These are phyloP conservation scores for Drosophila helvetica DNA, from an alignment of 2,888 invertebrate genomes.

Conservation along the genomic window DNA sequence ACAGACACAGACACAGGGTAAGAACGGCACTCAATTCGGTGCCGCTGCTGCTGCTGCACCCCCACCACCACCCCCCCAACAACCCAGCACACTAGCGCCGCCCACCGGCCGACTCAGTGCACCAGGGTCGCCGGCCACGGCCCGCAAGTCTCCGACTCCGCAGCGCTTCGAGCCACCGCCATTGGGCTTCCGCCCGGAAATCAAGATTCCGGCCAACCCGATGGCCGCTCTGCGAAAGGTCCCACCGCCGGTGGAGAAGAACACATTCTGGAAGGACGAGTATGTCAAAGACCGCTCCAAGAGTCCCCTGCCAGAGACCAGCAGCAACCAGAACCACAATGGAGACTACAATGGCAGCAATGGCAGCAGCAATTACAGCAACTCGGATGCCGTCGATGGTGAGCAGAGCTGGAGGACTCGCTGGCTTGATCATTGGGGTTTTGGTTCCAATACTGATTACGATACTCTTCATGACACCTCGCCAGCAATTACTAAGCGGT, in stretches of 20 bases:
- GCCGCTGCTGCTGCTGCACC: conserved; percentile 84
- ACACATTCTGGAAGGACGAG: conserved; percentile 86
- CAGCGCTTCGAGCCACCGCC: conserved; percentile 85
- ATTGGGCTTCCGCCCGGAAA: conserved; percentile 88
- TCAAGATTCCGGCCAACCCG: conserved; percentile 90
- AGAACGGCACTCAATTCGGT: conserved; percentile 81
- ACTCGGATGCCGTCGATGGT: conserved; percentile 71
- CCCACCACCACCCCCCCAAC: conserved; percentile 83
- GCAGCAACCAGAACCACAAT: conserved; percentile 10
- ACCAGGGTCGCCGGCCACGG: conserved; percentile 84
- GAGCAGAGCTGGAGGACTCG: conserved; percentile 59
- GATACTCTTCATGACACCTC: conserved; percentile 47
- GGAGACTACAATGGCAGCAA: conserved; percentile 25
- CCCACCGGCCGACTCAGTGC: conserved; percentile 76
- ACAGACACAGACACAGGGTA: conserved; percentile 70
- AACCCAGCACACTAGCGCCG: conserved; percentile 83
- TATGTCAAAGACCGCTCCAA: conserved; percentile 85
- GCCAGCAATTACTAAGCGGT: conserved; percentile 76
- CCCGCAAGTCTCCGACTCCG: conserved; percentile 84
- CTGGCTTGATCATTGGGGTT: conserved; percentile 63
- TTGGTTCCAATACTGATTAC: conserved; percentile 57
- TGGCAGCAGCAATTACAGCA: conserved; percentile 31
- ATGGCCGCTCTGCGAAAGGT: conserved; percentile 89
- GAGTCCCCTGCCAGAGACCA: conserved; percentile 82
- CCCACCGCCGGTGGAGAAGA: conserved; percentile 88